Evolutionary conservation across 2,113 vertebrate genomes (phyloP).

Genomic region (Gadus chalcogrammus): DNA sequence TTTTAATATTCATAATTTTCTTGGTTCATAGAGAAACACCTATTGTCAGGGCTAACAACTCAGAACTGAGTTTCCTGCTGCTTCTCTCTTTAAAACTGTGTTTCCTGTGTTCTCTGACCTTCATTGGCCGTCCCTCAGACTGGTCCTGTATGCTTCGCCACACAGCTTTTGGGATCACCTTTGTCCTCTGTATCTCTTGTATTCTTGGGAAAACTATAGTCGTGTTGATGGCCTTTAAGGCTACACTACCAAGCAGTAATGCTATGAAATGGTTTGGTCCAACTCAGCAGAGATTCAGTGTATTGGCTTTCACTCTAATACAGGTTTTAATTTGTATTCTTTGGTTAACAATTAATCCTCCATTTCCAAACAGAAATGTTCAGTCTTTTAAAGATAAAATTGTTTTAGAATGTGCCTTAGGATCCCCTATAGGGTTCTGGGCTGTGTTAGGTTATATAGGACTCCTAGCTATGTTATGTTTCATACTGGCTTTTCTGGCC

Average conservation of each 20-base stretch:
- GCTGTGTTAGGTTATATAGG: constrained; percentile 57
- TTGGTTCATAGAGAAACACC: constrained; percentile 53
- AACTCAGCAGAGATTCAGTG: constrained; percentile 48
- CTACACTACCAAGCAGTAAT: constrained; percentile 49
- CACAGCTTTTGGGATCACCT: constrained; percentile 62
- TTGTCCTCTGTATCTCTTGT: constrained; percentile 63
- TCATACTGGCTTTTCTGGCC: constrained; percentile 59
- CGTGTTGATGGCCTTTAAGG: constrained; percentile 62
- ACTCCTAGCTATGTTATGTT: constrained; percentile 55
- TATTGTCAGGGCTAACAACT: constrained; percentile 59
- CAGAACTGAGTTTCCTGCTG: constrained; percentile 61
- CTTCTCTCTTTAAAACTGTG: constrained; percentile 58
- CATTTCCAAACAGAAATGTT: constrained; percentile 53
- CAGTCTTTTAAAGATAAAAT: constrained; percentile 53
- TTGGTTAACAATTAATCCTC: constrained; percentile 50
- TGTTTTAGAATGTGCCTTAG: constrained; percentile 55
- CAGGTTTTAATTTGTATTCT: constrained; percentile 55
- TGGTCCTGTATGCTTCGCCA: constrained; percentile 68
- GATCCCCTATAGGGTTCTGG: constrained; percentile 60
- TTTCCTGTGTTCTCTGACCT: constrained; percentile 57
- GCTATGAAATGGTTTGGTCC: constrained; percentile 61
- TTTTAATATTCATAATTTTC: constrained; percentile 49
- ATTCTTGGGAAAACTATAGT: constrained; percentile 62
- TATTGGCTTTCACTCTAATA: constrained; percentile 48
- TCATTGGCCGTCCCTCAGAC: constrained; percentile 43